phyloP scores from a whole-genome alignment of 2,113 vertebrate genomes.

The Malurus alboscapulatus region DNA sequence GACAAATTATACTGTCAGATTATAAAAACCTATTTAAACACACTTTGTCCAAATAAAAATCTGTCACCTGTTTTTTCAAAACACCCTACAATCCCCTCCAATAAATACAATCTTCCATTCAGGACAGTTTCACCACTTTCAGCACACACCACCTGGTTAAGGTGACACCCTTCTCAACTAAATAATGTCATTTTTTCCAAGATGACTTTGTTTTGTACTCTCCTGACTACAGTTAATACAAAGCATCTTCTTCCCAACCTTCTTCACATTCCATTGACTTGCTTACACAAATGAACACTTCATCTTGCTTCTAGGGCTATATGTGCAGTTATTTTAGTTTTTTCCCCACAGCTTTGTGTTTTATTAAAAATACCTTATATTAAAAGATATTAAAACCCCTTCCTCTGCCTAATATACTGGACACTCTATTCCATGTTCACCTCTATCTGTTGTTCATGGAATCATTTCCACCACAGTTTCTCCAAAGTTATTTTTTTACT shows the following conservation, averaged over 20 bases:
- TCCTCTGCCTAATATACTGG: background rate
- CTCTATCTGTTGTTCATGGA: background rate
- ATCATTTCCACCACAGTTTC: background rate
- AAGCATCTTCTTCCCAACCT: background rate
- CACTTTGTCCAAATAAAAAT: background rate
- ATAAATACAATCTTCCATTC: fast-evolving
- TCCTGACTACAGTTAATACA: background rate
- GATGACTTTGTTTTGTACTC: background rate
- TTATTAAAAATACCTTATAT: background rate
- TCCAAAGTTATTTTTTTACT: background rate
- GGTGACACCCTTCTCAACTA: background rate
- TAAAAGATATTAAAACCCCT: background rate
- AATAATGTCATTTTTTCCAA: background rate
- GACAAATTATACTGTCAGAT: background rate
- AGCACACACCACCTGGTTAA: background rate
- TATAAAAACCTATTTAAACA: background rate
- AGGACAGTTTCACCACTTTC: background rate
- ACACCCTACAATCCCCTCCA: background rate
- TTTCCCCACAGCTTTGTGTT: background rate
- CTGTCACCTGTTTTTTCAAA: background rate
- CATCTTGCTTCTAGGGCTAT: background rate
- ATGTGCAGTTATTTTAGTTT: background rate
- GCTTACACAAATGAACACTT: background rate
- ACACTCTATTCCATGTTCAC: background rate
- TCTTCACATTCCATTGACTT: background rate